These are phyloP conservation scores for Nettapus auritus DNA, from an alignment of 2,113 vertebrate species.

Conservation along the genomic window DNA sequence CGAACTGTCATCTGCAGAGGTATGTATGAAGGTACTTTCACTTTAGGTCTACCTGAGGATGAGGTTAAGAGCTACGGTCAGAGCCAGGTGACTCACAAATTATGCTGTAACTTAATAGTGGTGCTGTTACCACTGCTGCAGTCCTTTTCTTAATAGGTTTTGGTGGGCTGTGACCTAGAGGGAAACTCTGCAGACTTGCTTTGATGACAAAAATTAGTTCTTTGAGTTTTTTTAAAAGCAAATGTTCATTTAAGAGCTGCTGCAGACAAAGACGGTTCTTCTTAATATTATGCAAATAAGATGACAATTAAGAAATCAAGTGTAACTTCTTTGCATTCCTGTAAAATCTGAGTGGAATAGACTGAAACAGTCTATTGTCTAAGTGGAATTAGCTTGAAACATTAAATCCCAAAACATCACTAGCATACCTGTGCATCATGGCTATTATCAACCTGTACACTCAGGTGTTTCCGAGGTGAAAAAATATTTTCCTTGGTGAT, in stretches of 20 bases:
- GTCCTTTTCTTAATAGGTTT: not conserved
- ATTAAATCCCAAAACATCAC: not conserved
- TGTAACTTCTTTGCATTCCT: not conserved
- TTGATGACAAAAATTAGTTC: accelerated
- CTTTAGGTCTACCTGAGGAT: not conserved
- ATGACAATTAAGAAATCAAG: not conserved
- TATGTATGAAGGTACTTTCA: not conserved
- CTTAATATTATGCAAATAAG: not conserved
- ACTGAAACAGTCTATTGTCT: too few relatives aligned
- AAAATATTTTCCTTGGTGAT: not conserved
- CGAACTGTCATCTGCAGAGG: not conserved
- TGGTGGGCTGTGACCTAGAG: not conserved
- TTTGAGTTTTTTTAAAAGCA: not conserved
- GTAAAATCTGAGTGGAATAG: not conserved
- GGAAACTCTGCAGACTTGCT: not conserved
- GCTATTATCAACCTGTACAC: not conserved
- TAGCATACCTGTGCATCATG: accelerated
- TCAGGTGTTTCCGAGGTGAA: not conserved
- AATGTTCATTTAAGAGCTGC: not conserved
- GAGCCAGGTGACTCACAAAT: not conserved
- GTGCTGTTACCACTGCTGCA: not conserved
- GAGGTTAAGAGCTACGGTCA: not conserved
- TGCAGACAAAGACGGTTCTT: not conserved
- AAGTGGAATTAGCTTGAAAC: not conserved
- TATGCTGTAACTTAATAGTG: not conserved